These are phyloP conservation scores for Ormia ochracea DNA, from an alignment of 2,888 invertebrate genomes.

Conservation along the genomic window DNA sequence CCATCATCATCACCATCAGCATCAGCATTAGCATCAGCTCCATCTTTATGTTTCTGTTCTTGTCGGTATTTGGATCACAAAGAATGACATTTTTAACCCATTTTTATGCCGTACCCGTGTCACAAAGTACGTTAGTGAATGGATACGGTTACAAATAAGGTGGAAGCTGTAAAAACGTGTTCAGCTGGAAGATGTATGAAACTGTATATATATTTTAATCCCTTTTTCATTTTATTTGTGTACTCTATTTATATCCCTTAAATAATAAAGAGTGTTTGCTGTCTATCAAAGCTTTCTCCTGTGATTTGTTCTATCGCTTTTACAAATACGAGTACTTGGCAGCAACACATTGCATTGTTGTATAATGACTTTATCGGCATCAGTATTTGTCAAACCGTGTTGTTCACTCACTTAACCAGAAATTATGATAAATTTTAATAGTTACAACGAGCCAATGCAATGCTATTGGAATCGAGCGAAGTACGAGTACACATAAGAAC, in stretches of 20 bases:
- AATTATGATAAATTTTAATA: no score
- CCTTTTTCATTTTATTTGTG: conserved; percentile 40
- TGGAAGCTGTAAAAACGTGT: conserved; percentile 12
- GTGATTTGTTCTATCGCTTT: background rate
- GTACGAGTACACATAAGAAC: no score
- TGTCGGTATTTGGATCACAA: conserved; percentile 21
- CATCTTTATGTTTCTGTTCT: background rate
- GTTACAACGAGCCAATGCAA: no score
- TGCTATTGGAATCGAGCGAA: no score
- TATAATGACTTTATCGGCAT: conserved; percentile 21
- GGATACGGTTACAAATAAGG: conserved; percentile 2
- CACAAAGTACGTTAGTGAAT: background rate
- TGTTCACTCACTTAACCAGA: background rate
- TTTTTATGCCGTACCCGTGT: conserved; percentile 18
- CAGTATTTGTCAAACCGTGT: conserved; percentile 26
- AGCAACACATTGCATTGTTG: conserved; percentile 32
- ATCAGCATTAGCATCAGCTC: background rate
- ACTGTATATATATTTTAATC: no score
- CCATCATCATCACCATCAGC: background rate
- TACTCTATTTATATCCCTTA: conserved; percentile 33
- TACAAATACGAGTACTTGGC: conserved; percentile 50
- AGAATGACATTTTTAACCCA: conserved; percentile 54
- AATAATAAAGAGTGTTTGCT: conserved; percentile 30
- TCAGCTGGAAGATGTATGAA: conserved; percentile 53
- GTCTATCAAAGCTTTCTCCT: conserved; percentile 15